Conservation (phyloP, 2,888 invertebrate species). For the Arrhopalites spinosus region DNA sequence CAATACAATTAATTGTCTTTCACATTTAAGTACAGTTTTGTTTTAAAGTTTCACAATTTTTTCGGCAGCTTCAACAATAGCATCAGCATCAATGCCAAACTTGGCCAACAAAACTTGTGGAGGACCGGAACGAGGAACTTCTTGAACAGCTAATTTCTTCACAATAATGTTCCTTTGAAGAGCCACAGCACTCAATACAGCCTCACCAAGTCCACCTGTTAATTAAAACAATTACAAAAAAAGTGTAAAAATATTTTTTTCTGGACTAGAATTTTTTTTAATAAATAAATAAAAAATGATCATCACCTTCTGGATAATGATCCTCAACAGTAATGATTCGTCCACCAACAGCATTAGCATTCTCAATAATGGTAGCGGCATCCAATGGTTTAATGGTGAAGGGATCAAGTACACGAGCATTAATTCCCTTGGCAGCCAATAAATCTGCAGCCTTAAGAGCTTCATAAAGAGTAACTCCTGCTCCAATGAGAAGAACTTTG, state of each 20-base stretch:
- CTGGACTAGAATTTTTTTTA: neutral
- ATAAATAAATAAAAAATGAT: neutral
- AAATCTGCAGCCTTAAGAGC: conserved; percentile 80
- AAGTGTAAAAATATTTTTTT: neutral
- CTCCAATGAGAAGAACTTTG: conserved; percentile 84
- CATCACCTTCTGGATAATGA: conserved; percentile 86
- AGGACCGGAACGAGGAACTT: conserved; percentile 91
- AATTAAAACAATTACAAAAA: conserved; percentile 2
- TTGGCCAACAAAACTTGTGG: conserved; percentile 81
- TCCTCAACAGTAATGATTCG: conserved; percentile 92
- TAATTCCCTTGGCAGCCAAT: conserved; percentile 72
- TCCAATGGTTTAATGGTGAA: conserved; percentile 97
- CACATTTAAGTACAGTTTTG: neutral
- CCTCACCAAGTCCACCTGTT: conserved; percentile 92
- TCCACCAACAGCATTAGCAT: conserved; percentile 80
- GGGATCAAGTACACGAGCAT: conserved; percentile 86
- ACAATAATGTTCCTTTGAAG: conserved; percentile 72
- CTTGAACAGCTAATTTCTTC: conserved; percentile 77
- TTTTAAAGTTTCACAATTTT: conserved; percentile 25
- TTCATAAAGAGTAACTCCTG: conserved; percentile 92
- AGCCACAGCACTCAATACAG: conserved; percentile 82
- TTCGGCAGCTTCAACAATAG: conserved; percentile 71
- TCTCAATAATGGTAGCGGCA: conserved; percentile 71
- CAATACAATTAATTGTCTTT: neutral
- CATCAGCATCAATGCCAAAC: conserved; percentile 84